Percentiles rank a stretch among this genome's conserved stretches.
Conservation (phyloP, 2,113 vertebrate species). For the Oryzias celebensis region DNA sequence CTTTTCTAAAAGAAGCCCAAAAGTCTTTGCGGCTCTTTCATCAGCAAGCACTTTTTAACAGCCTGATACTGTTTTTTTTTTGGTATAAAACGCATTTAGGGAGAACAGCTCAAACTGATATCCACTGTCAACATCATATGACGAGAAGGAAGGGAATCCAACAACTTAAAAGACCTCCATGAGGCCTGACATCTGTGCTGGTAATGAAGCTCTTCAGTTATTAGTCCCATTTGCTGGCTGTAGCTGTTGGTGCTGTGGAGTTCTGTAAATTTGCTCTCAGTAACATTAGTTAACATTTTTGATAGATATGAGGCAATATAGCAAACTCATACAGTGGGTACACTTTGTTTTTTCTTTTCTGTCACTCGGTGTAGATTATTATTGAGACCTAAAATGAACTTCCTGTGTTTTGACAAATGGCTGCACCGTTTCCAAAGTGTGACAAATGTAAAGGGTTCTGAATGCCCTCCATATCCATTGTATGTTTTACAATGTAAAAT, state of each 20-base stretch:
- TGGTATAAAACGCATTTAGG: slow-evolving; percentile 25
- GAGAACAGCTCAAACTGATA: slow-evolving; percentile 19
- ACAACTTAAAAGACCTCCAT: slow-evolving; percentile 23
- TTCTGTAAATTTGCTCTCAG: not conserved
- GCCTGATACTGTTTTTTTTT: slow-evolving; percentile 10
- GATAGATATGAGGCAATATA: too few relatives aligned
- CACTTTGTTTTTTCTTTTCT: too few relatives aligned
- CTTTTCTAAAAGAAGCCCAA: slow-evolving; percentile 14
- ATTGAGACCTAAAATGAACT: too few relatives aligned
- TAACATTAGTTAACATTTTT: too few relatives aligned
- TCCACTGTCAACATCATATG: slow-evolving; percentile 28
- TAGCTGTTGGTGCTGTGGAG: not conserved
- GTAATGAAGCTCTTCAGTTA: slow-evolving; percentile 17
- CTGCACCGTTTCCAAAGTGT: too few relatives aligned
- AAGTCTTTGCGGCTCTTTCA: slow-evolving; percentile 25
- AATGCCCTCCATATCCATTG: too few relatives aligned
- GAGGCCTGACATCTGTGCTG: slow-evolving; percentile 23
- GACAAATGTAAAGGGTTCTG: too few relatives aligned
- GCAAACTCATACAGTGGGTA: too few relatives aligned
- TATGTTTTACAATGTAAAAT: too few relatives aligned
- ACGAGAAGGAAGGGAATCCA: slow-evolving; percentile 2
- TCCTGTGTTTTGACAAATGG: too few relatives aligned
- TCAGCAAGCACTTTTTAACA: slow-evolving; percentile 31
- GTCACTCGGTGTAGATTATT: too few relatives aligned
- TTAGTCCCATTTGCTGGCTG: slow-evolving; percentile 10